Base-by-base conservation (phyloP, 2,797 vertebrate species). In the Paguma larvata region DNA sequence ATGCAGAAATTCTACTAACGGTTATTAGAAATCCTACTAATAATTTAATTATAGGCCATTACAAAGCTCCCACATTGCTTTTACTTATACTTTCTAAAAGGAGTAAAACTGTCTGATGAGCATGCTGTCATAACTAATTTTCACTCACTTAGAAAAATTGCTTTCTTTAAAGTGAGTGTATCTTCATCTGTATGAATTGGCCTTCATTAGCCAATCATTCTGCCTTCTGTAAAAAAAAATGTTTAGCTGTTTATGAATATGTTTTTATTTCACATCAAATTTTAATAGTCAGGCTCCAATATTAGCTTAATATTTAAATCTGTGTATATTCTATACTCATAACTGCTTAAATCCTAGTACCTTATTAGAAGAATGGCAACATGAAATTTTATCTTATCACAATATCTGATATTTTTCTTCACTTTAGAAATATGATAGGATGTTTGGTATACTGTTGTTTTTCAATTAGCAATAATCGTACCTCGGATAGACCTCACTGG, bases 31-130 rank as follows among this genome's bases (percentile, higher is more conserved):
- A 56, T 56, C 19, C 53, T 53, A 53, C 18, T 7, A 46, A 65
- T 89, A 70, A 82, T 85, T 89, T 92, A 94, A 90, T 78, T 46
- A n/a, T 14, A 25, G 30, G 8, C 85, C 85, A 80, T 95, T 80
- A 82, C 30, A 63, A 93, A 96, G 32, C 83, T 82, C 23, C 53
- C 82, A 2, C 65, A 85, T 85, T 93, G 19, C 51, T 95, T 91
- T 85, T 82, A 85, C 93, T 91, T 94, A 70, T 95, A 30, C 13
- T 84, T 96, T 19, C 78, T 89, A 92, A 91, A 87, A 93, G 48
- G 65, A 95, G 87, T 82, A 27, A 83, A 62, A 83, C 89, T 97
- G 65, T 88, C 38, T 86, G 41, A 95, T 10, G 91, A 95, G 27
- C n/a, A 90, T 94, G 44, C 48, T 87, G 0, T 85, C 38, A 89